Percentiles rank a stretch among this genome's conserved stretches.
These are phyloP conservation scores for Nephila pilipes DNA, from an alignment of 1,140 invertebrate species.

Conservation along the genomic window DNA sequence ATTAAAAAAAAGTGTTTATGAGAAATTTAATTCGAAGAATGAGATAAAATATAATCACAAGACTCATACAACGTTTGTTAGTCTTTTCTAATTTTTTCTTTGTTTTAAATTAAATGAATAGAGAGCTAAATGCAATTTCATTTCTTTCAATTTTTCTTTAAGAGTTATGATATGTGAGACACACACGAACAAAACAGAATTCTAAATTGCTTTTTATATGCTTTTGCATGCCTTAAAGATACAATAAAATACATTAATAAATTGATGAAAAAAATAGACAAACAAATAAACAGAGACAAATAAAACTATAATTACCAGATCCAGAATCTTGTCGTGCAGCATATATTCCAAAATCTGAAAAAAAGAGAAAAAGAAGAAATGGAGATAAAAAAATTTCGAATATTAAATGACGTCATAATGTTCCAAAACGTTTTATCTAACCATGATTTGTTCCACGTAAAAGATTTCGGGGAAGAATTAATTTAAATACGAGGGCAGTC, in stretches of 20 bases:
- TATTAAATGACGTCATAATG: slow-evolving; percentile 14
- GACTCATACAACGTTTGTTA: no score
- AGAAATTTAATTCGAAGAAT: no score
- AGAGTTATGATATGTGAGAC: neutral
- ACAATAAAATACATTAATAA: neutral
- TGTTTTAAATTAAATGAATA: neutral
- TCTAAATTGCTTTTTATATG: neutral
- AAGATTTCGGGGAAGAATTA: slow-evolving; percentile 12
- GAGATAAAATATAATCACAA: no score
- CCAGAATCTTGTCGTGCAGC: slow-evolving; percentile 85
- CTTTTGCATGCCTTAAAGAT: neutral
- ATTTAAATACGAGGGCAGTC: slow-evolving; percentile 42
- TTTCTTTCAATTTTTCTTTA: neutral
- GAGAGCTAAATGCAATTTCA: neutral
- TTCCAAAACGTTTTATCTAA: slow-evolving; percentile 27
- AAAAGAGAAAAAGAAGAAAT: slow-evolving; percentile 36
- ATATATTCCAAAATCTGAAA: slow-evolving; percentile 86
- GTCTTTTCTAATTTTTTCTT: neutral
- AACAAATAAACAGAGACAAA: slow-evolving; percentile 15
- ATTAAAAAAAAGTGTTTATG: no score
- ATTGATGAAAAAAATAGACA: neutral
- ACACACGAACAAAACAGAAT: neutral
- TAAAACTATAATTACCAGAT: slow-evolving; percentile 77
- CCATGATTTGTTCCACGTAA: slow-evolving; percentile 48
- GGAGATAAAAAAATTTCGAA: neutral